Conservation (phyloP, 2,888 invertebrate species). For the Sphaerophoria taeniata region DNA sequence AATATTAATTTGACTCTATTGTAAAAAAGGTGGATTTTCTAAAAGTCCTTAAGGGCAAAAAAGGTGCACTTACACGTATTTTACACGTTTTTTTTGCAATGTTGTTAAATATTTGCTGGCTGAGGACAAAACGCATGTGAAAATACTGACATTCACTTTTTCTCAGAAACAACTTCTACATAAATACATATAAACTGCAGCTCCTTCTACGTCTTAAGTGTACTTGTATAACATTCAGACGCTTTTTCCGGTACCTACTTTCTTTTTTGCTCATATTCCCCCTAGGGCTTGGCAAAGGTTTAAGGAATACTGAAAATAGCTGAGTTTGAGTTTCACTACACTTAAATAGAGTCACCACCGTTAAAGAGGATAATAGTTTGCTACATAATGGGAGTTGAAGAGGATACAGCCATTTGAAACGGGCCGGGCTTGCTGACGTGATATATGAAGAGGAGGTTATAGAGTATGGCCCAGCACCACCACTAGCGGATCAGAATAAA, state of each 20-base stretch:
- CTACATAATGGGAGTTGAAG: conserved; percentile 49
- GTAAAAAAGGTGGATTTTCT: no score
- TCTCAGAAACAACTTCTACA: conserved; percentile 29
- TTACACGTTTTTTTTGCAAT: background rate
- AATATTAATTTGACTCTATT: no score
- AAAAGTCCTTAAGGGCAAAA: conserved; percentile 41
- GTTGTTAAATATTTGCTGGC: conserved; percentile 18
- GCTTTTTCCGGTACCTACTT: conserved; percentile 7
- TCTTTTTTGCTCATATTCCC: conserved; percentile 5
- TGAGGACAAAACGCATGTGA: conserved; percentile 18
- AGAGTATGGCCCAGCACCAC: background rate
- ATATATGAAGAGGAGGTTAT: background rate
- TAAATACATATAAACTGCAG: no score
- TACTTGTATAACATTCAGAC: conserved; percentile 41
- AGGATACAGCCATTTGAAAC: background rate
- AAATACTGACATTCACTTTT: conserved; percentile 60
- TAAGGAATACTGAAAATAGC: conserved; percentile 38
- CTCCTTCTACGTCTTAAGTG: conserved; percentile 62
- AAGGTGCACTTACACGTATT: conserved; percentile 30
- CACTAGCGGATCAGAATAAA: conserved; percentile 54
- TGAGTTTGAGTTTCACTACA: conserved; percentile 45
- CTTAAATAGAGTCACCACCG: conserved; percentile 68
- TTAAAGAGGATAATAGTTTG: conserved; percentile 66
- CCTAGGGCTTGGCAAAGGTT: conserved; percentile 23
- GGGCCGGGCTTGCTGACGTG: background rate